These are phyloP conservation scores for Dipodomys stephensi DNA, from an alignment of 2,113 vertebrate genomes.

Conservation along the genomic window DNA sequence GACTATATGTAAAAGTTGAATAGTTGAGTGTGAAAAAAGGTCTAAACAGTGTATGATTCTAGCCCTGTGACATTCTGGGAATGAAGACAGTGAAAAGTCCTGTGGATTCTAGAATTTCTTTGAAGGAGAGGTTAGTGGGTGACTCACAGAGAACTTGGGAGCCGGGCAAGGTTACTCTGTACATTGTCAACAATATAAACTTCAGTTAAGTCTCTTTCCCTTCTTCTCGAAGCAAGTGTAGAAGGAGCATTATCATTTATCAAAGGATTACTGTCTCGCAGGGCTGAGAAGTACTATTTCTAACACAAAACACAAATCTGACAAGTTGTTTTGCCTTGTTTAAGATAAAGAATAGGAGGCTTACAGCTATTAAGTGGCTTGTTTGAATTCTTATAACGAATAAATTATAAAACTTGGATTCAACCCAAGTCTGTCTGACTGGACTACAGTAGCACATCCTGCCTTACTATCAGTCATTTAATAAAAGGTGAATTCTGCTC, in stretches of 20 bases:
- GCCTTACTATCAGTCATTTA: not conserved
- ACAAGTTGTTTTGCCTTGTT: not conserved
- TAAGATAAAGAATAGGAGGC: constrained; percentile 16
- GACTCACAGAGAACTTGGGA: not conserved
- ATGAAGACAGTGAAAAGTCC: not conserved
- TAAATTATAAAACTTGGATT: not conserved
- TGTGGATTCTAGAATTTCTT: not conserved
- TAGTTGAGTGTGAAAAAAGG: not conserved
- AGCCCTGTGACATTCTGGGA: not conserved
- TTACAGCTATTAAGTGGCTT: constrained; percentile 11
- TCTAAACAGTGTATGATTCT: not conserved
- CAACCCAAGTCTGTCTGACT: not conserved
- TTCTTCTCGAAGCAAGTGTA: not conserved
- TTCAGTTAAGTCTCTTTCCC: not conserved
- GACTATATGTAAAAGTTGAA: not conserved
- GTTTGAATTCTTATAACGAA: constrained; percentile 32
- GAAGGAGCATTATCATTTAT: not conserved
- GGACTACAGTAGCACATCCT: not conserved
- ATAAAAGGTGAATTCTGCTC: not conserved
- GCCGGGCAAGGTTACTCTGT: not conserved
- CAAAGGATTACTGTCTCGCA: not conserved
- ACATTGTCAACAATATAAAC: not conserved
- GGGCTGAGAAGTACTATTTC: not conserved
- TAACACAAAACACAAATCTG: constrained; percentile 6
- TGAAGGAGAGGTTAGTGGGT: rapidly evolving